Percentiles rank a stretch among this genome's conserved stretches.
Evolutionary conservation across 2,888 invertebrate species (phyloP).

Genomic region (Yponomeuta malinellus): DNA sequence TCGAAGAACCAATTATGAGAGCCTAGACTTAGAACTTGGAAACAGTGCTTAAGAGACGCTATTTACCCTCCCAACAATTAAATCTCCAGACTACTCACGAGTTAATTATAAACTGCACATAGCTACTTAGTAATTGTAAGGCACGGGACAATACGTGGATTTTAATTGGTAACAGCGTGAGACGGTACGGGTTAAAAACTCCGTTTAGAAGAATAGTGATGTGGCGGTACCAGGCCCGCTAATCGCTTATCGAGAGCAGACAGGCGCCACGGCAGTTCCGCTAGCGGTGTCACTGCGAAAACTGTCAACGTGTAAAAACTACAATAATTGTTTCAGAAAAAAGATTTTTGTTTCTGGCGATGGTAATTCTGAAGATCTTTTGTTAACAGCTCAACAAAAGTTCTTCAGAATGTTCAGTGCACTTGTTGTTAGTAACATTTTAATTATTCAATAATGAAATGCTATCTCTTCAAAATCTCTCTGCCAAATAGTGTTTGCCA

Average conservation of each 20-base stretch:
- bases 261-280: constrained; percentile 41
- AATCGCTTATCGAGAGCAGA: constrained; percentile 37
- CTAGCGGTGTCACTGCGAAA: not conserved
- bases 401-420: no score
- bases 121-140: not conserved
- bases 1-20: not conserved
- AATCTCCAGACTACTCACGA: not conserved
- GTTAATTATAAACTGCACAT: not conserved
- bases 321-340: not conserved
- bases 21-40: not conserved
- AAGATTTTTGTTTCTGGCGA: no score
- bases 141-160: constrained; percentile 1
- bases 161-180: not conserved
- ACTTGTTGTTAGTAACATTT: no score
- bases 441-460: no score
- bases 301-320: not conserved
- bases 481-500: no score
- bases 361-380: no score
- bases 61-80: no score
- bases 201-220: constrained; percentile 50
- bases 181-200: not conserved
- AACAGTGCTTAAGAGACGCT: no score
- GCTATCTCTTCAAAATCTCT: no score
- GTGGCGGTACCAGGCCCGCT: constrained; percentile 32
- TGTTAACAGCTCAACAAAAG: no score